Percentiles rank a stretch among this genome's conserved stretches.
Evolutionary conservation across 2,113 vertebrate genomes (phyloP).

Genomic region (Proteles cristata): DNA sequence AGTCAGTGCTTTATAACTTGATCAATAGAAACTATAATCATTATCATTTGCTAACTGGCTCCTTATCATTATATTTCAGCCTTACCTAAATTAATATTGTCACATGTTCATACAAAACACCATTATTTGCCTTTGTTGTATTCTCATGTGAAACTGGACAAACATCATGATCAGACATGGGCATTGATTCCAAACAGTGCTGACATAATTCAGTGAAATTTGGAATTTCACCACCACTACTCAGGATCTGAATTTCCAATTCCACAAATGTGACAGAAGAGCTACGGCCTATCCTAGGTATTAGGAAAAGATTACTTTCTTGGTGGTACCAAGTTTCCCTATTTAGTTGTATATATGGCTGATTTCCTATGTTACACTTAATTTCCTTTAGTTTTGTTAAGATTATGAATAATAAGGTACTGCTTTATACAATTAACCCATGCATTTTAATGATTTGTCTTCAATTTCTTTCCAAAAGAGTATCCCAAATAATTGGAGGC

Average conservation of each 20-base stretch:
- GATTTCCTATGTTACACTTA: neutral
- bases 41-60: neutral
- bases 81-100: neutral
- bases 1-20: neutral
- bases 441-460: neutral
- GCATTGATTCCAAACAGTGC: neutral
- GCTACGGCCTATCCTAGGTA: neutral
- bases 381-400: conserved; percentile 11
- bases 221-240: neutral
- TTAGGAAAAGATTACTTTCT: neutral
- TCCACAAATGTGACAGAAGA: neutral
- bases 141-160: neutral
- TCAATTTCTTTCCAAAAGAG: neutral
- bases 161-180: neutral
- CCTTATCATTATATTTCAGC: neutral
- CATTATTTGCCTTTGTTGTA: neutral
- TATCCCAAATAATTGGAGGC: neutral
- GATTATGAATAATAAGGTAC: neutral
- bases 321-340: neutral
- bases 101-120: neutral
- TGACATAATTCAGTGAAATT: neutral
- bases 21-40: neutral
- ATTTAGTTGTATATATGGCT: neutral
- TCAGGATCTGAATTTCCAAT: conserved; percentile 1
- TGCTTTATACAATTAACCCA: neutral